Evolutionary conservation across 2,113 vertebrate genomes (phyloP).

Genomic region (Chaetops frenatus): DNA sequence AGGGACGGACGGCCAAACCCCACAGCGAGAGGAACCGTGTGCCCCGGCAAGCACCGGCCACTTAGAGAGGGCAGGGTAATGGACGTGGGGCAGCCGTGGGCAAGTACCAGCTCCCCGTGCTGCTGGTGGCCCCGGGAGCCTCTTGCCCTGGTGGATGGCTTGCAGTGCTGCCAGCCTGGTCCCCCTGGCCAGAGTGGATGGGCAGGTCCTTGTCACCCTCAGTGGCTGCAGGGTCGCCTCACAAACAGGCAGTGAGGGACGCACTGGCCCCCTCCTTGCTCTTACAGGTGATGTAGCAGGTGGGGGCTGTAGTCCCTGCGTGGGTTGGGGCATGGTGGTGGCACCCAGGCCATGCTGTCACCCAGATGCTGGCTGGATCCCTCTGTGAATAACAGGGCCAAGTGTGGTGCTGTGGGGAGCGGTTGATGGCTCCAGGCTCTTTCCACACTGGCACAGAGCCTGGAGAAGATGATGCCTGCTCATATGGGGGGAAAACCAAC

Average conservation of each 20-base stretch:
- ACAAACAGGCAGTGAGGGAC: accelerated
- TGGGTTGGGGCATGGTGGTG: neutral
- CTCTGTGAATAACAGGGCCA: neutral
- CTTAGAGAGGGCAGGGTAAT: neutral
- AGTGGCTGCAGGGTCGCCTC: neutral
- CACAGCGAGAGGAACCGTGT: conserved; percentile 79
- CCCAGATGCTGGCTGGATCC: neutral
- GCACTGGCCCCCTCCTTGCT: accelerated
- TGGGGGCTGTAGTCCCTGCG: neutral
- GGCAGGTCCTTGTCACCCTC: neutral
- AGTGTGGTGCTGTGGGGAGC: accelerated
- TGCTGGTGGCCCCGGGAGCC: neutral
- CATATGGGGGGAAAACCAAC: accelerated
- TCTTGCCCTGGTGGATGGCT: neutral
- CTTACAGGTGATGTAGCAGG: neutral
- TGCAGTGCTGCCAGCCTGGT: neutral
- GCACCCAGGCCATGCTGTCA: neutral
- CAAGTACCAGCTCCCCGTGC: neutral
- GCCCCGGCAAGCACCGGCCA: conserved; percentile 75
- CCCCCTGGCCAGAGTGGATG: accelerated
- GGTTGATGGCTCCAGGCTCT: neutral
- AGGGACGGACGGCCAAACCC: conserved; percentile 72
- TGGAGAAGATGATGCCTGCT: neutral
- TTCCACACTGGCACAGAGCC: neutral
- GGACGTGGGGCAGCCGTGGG: neutral